Percentiles rank a stretch among this genome's conserved stretches.
Conservation (phyloP, 1,140 invertebrate species). For the Heterodera carotae region DNA sequence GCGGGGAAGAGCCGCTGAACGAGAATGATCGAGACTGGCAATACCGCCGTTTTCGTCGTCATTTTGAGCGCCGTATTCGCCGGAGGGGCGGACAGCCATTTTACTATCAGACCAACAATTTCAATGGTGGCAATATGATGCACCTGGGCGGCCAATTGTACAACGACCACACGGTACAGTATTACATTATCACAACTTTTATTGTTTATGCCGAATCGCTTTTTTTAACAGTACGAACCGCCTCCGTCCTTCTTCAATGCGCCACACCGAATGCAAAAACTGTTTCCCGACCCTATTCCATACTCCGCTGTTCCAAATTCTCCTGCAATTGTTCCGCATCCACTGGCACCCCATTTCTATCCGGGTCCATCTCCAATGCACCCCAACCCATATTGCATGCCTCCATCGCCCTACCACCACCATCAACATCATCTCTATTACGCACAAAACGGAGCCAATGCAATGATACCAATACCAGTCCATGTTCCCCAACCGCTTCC, state of each 20-base stretch:
- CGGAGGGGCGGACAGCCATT: background rate
- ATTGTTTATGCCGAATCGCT: too few species aligned
- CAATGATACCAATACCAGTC: background rate
- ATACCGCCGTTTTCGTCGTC: background rate
- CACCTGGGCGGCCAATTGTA: background rate
- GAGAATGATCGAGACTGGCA: constrained; percentile 3
- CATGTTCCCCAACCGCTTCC: background rate
- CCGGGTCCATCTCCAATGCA: background rate
- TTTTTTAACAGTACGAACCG: background rate
- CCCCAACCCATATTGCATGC: background rate
- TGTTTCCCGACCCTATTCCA: background rate
- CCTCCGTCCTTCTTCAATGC: background rate
- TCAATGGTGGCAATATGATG: background rate
- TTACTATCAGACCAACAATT: background rate
- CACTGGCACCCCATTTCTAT: background rate
- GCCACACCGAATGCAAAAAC: background rate
- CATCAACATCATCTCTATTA: background rate
- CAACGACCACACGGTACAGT: background rate
- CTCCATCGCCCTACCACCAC: background rate
- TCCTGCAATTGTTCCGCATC: background rate
- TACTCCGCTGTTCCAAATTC: background rate
- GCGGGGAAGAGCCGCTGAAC: background rate
- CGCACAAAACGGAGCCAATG: background rate
- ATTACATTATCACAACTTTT: background rate
- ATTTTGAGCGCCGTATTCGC: background rate